Evolutionary conservation across 2,888 invertebrate genomes (phyloP).

Genomic region (Drosophila monieri): DNA sequence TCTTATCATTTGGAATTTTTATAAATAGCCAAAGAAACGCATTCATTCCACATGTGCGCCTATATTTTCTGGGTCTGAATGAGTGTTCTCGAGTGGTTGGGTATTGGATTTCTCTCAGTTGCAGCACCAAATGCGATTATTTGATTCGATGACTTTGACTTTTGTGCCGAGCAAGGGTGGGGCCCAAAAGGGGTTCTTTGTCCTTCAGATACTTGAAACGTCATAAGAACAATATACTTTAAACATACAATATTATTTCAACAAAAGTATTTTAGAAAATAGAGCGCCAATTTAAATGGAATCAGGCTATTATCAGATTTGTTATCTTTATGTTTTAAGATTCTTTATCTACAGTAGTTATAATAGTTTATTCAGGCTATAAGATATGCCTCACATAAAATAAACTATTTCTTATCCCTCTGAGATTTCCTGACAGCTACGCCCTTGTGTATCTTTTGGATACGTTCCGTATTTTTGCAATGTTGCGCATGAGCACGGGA

Average conservation of each 20-base stretch:
- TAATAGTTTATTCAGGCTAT: neutral
- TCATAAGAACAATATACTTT: neutral
- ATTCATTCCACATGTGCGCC: constrained; percentile 34
- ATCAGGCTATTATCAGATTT: neutral
- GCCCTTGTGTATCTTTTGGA: constrained; percentile 12
- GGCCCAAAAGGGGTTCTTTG: neutral
- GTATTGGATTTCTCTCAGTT: constrained; percentile 44
- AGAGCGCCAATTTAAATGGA: too few species aligned
- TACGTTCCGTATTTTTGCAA: constrained; percentile 41
- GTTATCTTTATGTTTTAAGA: too few species aligned
- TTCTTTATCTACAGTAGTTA: too few species aligned
- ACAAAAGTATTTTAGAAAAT: neutral
- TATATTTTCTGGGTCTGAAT: constrained; percentile 25
- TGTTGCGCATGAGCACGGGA: constrained; percentile 65
- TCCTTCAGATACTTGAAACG: neutral
- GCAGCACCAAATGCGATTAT: constrained; percentile 22
- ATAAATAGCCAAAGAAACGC: constrained; percentile 60
- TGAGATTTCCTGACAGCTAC: neutral
- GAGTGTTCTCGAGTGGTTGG: constrained; percentile 44
- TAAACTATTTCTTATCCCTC: constrained; percentile 10
- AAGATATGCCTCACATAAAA: neutral
- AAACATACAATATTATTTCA: neutral
- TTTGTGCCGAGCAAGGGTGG: constrained; percentile 21
- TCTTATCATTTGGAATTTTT: constrained; percentile 63
- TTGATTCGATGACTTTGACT: constrained; percentile 36